Percentiles rank a stretch among this genome's conserved stretches.
These are phyloP conservation scores for Danio choprae DNA, from an alignment of 2,797 vertebrate genomes.

Conservation along the genomic window DNA sequence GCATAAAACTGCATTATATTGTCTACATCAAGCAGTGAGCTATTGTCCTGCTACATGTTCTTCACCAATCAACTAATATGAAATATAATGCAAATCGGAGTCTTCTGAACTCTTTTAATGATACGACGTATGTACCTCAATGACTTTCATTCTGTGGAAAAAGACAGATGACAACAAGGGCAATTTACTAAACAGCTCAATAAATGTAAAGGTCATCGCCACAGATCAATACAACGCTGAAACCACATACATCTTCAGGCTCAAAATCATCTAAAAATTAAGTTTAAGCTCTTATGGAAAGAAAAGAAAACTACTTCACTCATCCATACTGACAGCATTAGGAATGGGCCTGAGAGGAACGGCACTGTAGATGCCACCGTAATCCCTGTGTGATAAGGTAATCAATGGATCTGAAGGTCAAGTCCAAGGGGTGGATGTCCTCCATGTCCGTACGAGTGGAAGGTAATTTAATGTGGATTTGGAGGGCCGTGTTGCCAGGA, in stretches of 20 bases:
- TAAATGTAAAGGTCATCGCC: conserved; percentile 44
- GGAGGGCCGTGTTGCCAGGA: conserved; percentile 19
- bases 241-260: conserved; percentile 26
- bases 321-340: conserved; percentile 38
- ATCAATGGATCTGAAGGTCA: conserved; percentile 59
- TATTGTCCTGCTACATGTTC: too few species aligned
- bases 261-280: conserved; percentile 36
- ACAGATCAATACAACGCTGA: conserved; percentile 14
- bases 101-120: background rate
- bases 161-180: conserved; percentile 40
- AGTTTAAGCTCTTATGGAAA: conserved; percentile 35
- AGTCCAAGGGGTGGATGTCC: conserved; percentile 21
- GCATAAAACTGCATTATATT: too few species aligned
- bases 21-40: too few species aligned
- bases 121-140: background rate
- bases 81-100: background rate
- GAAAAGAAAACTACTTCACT: background rate
- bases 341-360: conserved; percentile 57
- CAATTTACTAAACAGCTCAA: conserved; percentile 41
- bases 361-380: conserved; percentile 59
- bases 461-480: conserved; percentile 47
- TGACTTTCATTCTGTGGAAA: conserved; percentile 20
- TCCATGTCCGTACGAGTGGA: background rate
- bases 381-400: conserved; percentile 63
- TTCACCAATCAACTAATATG: background rate